Base-by-base conservation (phyloP, 1,140 invertebrate species). In the Apis laboriosa region DNA sequence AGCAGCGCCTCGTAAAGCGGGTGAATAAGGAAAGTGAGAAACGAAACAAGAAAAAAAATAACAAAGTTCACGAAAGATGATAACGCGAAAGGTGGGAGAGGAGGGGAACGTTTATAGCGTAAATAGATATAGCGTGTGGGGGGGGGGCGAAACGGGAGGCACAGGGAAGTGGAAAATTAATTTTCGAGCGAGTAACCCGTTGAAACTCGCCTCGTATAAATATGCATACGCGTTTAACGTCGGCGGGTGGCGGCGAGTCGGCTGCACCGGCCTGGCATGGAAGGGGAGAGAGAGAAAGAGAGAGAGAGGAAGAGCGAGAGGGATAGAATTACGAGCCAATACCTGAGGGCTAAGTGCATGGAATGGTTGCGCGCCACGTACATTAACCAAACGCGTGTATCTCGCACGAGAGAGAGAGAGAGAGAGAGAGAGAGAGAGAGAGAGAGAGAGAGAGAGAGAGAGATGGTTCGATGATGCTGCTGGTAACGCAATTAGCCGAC, bases 311-410 rank as follows among this genome's bases (percentile, higher is more conserved):
- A 56, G 55, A 56, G 15, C 13, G 55, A 24, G 58, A 9, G 64
- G 17, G 72, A 49, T 70, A 53, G 55, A 67, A 60, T 83, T 81
- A 87, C 67, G 60, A 66, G 85, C 80, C 86, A 76, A 86, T 87
- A 84, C 70, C 86, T 87, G 76, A 77, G 60, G 76, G 84, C 71
- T 87, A 87, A 87, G 85, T 86, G 85, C 86, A 78, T 58, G 49
- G 63, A 74, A 71, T 21, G 63, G 84, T 53, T n/a, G 72, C 24
- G 64, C 51, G 61, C n/a, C 55, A 56, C 72, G 63, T 68, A 43
- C 68, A 72, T 76, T 78, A 63, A 84, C 63, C 68, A 61, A 84
- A 80, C 67, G 77, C 77, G 83, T 80, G 68, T 56, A 84, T 73
- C 77, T 58, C 28, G 49, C 60, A 51, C 56, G 43, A 55, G 12